Evolutionary conservation across 2,888 invertebrate species (phyloP), one percentile per base, ranked within the genome.

Genomic region (Drosophila yooni): DNA sequence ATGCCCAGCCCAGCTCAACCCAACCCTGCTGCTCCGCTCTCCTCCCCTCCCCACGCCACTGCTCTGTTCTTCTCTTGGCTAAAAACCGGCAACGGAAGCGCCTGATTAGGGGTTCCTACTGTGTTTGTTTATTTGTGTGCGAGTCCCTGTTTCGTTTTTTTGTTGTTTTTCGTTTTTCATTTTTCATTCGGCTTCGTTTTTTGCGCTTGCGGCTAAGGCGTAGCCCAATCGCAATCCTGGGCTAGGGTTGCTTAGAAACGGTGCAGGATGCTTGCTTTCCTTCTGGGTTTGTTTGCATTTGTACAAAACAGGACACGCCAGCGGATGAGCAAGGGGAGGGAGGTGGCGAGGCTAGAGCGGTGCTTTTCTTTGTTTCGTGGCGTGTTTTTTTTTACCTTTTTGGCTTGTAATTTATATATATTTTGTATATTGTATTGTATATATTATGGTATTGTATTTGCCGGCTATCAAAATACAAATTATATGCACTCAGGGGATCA

Each of bases 401-500:
- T 83, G 87, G 81, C 89, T 84, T 87, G 86, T 90, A 90, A 89
- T 91, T 91, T 90, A 90, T 90, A 82, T 79, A 88, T 89, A 82
- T 86, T 82, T 79, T 76, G 79, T 79, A 74, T 57, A 31, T 46
- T 58, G 58, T 48, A 58, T 77, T 67, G 68, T 70, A 61, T 58
- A 79, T 82, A 82, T 74, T 83, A 74, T 77, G 13, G 27, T 58
- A 53, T 72, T 79, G 78, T 74, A 71, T 89, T 87, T 74, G 85
- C 69, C 66, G 82, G 85, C 79, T 87, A 86, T 86, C 85, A 86
- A 86, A 86, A 86, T 87, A 86, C 64, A 89, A 89, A 86, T 86
- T 86, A 89, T 89, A 73, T 75, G 36, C 65, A 31, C 38, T 34
- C 34, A 56, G 56, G 56, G 67, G 75, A 59, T 73, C 58, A 65